A percentile compares a stretch with the other conserved stretches of the same genome.
Conservation (phyloP, 1,140 invertebrate genomes). For the Pteromalus puparum region DNA sequence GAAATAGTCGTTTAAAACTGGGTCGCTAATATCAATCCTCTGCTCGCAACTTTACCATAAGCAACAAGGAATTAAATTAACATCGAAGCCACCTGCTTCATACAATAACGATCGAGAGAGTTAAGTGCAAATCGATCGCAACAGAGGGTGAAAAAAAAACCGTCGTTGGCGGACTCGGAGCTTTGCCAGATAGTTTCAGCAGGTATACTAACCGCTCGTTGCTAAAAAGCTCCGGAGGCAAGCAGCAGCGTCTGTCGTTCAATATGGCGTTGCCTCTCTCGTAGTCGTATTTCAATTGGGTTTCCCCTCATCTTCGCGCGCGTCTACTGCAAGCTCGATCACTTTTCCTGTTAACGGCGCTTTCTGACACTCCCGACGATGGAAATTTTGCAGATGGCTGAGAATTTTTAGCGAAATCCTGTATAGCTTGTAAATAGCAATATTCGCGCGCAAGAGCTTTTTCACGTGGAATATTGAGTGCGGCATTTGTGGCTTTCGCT, state of each 20-base stretch:
- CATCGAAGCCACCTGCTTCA: neutral
- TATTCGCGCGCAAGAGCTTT: neutral
- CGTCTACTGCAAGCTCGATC: neutral
- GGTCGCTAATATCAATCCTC: neutral
- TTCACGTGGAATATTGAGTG: neutral
- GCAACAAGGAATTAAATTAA: neutral
- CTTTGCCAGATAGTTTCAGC: neutral
- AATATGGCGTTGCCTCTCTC: constrained; percentile 14
- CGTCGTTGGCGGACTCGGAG: neutral
- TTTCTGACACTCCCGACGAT: neutral
- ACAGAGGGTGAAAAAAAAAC: neutral
- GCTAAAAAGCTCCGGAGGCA: neutral
- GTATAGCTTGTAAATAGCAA: neutral
- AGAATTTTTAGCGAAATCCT: neutral
- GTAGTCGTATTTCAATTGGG: constrained; percentile 23
- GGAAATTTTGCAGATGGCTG: constrained; percentile 2
- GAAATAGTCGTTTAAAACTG: neutral
- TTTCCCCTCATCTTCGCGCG: neutral
- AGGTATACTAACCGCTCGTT: constrained; percentile 15
- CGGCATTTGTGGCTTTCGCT: neutral
- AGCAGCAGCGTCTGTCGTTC: constrained; percentile 7
- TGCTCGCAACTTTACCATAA: neutral
- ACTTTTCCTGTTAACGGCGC: constrained; percentile 5
- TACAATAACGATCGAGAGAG: neutral
- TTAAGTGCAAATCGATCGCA: neutral